A percentile compares a stretch with the other conserved stretches of the same genome.
Conservation (phyloP, 2,888 invertebrate genomes). For the Gibbula magus region DNA sequence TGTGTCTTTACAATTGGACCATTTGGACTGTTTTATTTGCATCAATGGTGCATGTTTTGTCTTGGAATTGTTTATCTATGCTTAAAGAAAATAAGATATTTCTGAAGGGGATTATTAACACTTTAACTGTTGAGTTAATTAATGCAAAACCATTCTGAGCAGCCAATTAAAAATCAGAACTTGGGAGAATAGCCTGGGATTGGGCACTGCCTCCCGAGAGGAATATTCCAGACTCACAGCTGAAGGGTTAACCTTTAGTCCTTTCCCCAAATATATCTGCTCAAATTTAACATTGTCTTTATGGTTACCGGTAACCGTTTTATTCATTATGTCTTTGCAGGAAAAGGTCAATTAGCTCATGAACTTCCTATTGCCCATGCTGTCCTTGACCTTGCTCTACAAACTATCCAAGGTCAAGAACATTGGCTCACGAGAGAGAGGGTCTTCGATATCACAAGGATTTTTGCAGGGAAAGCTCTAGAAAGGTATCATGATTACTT, state of each 20-base stretch:
- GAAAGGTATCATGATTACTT: slow-evolving; percentile 50
- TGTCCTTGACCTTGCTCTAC: slow-evolving; percentile 58
- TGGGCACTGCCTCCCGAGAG: too few species aligned
- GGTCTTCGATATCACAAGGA: slow-evolving; percentile 49
- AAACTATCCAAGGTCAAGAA: slow-evolving; percentile 57
- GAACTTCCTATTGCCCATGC: slow-evolving; percentile 45
- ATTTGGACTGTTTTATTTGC: too few species aligned
- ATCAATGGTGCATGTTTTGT: too few species aligned
- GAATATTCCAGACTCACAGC: too few species aligned
- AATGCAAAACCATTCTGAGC: too few species aligned
- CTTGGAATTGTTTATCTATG: too few species aligned
- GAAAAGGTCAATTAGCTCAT: background rate
- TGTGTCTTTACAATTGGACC: too few species aligned
- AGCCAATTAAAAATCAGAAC: too few species aligned
- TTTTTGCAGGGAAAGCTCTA: slow-evolving; percentile 56
- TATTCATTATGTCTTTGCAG: background rate
- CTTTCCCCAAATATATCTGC: background rate
- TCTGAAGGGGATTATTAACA: too few species aligned
- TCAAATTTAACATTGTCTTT: background rate
- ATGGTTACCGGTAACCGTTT: background rate
- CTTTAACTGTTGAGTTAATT: too few species aligned
- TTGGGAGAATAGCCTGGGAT: too few species aligned
- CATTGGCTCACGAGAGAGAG: slow-evolving; percentile 62
- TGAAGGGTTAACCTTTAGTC: background rate
- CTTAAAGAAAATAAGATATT: too few species aligned